A percentile compares a stretch with the other conserved stretches of the same genome.
Conservation (phyloP, 2,888 invertebrate species). For the Tetanocera ferruginea region DNA sequence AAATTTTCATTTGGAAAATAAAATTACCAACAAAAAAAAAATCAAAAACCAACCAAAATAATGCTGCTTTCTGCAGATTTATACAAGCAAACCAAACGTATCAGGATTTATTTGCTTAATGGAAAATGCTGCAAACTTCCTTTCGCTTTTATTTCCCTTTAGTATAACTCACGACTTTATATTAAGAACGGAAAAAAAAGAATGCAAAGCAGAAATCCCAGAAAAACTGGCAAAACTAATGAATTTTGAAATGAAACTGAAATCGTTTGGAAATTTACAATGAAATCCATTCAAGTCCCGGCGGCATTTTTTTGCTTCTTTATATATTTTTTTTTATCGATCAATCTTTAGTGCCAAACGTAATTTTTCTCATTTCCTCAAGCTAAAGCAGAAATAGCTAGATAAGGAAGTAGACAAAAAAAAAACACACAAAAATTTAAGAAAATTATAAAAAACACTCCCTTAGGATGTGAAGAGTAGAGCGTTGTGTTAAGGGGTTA, state of each 20-base stretch:
- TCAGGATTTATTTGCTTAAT: conserved; percentile 22
- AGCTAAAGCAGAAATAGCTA: background rate
- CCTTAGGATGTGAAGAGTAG: background rate
- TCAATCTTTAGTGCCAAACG: conserved; percentile 10
- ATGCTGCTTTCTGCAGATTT: background rate
- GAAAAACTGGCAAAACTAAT: conserved; percentile 9
- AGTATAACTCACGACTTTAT: background rate
- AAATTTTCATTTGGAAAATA: conserved; percentile 23
- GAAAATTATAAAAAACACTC: background rate
- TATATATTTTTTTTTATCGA: background rate
- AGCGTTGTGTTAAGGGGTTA: background rate
- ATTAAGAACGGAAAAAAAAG: background rate
- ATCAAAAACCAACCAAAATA: background rate
- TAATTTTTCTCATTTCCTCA: conserved; percentile 18
- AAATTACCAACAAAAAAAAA: conserved; percentile 7
- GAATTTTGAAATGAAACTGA: conserved; percentile 23
- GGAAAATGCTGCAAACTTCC: background rate
- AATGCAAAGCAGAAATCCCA: background rate
- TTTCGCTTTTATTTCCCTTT: conserved; percentile 1
- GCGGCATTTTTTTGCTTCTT: background rate
- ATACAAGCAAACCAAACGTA: background rate
- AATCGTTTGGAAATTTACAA: conserved; percentile 7
- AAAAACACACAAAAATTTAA: background rate
- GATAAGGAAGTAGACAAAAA: background rate
- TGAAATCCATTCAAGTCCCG: conserved; percentile 15